These are phyloP conservation scores for Notoglanidium macrostoma DNA, from an alignment of 2,797 vertebrate genomes.

Conservation along the genomic window DNA sequence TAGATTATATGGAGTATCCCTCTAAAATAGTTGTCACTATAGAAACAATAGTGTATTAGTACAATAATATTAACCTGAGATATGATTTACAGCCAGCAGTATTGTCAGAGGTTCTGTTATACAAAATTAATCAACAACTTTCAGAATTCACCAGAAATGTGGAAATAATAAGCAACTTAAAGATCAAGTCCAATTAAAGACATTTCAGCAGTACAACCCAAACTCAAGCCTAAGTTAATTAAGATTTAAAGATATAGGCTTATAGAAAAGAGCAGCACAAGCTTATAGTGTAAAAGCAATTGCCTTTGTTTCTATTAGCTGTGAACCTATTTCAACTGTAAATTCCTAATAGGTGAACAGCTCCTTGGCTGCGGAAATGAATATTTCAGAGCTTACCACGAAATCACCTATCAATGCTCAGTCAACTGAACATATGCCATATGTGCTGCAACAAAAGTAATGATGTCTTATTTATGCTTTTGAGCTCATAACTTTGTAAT, in stretches of 20 bases:
- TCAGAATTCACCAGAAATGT: background rate
- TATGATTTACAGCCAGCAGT: background rate
- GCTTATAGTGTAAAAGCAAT: constrained; percentile 51
- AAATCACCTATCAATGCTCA: constrained; percentile 67
- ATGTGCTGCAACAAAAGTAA: constrained; percentile 68
- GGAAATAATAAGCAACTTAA: background rate
- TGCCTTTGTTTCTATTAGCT: constrained; percentile 71
- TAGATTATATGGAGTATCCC: background rate
- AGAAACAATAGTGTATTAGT: background rate
- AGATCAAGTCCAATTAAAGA: background rate
- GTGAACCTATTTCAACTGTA: constrained; percentile 75
- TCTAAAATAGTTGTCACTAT: background rate
- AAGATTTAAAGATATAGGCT: background rate
- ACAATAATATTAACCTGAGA: background rate
- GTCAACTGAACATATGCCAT: constrained; percentile 70
- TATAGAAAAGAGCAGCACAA: constrained; percentile 17
- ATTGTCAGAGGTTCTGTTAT: background rate
- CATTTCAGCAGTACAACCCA: constrained; percentile 25
- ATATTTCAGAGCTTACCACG: constrained; percentile 73
- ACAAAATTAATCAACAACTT: background rate
- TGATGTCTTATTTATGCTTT: constrained; percentile 70
- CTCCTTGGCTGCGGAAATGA: constrained; percentile 51
- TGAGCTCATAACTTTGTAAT: constrained; percentile 69
- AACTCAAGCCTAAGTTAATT: constrained; percentile 3
- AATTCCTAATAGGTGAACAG: constrained; percentile 78